phyloP scores from a whole-genome alignment of 2,797 vertebrate species.

The Megalops cyprinoides region DNA sequence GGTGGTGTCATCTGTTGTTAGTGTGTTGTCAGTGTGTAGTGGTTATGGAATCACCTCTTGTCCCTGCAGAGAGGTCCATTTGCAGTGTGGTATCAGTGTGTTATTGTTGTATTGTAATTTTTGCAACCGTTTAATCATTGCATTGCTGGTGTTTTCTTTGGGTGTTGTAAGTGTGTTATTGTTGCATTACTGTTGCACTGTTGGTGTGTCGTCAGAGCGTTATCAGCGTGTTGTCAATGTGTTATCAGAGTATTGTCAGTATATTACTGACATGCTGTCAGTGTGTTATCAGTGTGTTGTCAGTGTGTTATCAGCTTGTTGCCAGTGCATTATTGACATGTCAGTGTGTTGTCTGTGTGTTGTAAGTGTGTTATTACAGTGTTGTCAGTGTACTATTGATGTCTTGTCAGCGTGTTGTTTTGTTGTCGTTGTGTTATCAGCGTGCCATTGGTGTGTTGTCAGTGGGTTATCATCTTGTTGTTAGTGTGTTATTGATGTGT shows the following conservation, averaged over 20 bases:
- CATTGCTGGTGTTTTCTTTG: background rate
- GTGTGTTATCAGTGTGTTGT: background rate
- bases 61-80: background rate
- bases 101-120: background rate
- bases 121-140: background rate
- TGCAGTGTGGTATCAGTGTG: background rate
- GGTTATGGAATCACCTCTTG: too few relatives aligned
- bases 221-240: background rate
- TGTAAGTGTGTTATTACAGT: background rate
- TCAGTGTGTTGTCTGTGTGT: background rate
- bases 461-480: background rate
- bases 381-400: background rate
- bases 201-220: background rate
- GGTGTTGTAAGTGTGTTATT: background rate
- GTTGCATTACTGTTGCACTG: background rate
- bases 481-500: background rate
- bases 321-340: constrained; percentile 40
- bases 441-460: background rate
- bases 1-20: too few relatives aligned
- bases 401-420: background rate
- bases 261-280: background rate
- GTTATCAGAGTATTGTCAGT: background rate
- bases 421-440: background rate
- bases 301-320: background rate
- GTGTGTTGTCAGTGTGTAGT: background rate